Conservation (phyloP, 1,140 invertebrate genomes). For the Psix sp. region DNA sequence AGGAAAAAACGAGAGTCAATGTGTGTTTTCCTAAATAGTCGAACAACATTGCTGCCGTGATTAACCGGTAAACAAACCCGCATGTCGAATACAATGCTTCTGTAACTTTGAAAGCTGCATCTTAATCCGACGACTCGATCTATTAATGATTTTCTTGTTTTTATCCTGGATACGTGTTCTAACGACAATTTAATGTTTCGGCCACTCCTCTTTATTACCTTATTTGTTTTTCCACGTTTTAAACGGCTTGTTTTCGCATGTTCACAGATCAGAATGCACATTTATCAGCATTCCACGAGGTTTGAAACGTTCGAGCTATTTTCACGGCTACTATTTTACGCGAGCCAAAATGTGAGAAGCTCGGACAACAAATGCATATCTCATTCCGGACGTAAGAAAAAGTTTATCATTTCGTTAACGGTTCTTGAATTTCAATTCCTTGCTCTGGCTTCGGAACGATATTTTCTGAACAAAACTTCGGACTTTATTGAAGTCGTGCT, state of each 20-base stretch:
- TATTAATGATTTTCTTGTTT: conserved; percentile 56
- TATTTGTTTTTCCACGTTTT: conserved; percentile 68
- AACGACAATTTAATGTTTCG: conserved; percentile 64
- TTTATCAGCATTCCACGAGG: conserved; percentile 39
- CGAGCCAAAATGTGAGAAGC: no score
- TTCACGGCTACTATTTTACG: conserved; percentile 27
- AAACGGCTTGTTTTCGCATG: conserved; percentile 68
- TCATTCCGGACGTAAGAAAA: no score
- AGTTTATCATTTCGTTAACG: no score
- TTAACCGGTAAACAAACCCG: conserved; percentile 54
- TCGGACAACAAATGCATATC: no score
- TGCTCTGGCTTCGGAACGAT: no score
- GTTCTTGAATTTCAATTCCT: no score
- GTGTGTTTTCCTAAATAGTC: conserved; percentile 34
- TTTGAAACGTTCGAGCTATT: conserved; percentile 29
- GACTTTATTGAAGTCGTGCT: no score
- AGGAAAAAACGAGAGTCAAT: conserved; percentile 8
- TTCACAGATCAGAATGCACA: conserved; percentile 44
- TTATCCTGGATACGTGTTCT: conserved; percentile 33
- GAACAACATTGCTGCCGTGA: conserved; percentile 31
- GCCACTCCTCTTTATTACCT: conserved; percentile 66
- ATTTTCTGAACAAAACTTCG: no score
- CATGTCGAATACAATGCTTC: conserved; percentile 45
- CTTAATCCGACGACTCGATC: conserved; percentile 47
- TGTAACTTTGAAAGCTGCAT: conserved; percentile 44